Base-by-base conservation (phyloP, 2,888 invertebrate genomes). In the Deilephila porcellus region DNA sequence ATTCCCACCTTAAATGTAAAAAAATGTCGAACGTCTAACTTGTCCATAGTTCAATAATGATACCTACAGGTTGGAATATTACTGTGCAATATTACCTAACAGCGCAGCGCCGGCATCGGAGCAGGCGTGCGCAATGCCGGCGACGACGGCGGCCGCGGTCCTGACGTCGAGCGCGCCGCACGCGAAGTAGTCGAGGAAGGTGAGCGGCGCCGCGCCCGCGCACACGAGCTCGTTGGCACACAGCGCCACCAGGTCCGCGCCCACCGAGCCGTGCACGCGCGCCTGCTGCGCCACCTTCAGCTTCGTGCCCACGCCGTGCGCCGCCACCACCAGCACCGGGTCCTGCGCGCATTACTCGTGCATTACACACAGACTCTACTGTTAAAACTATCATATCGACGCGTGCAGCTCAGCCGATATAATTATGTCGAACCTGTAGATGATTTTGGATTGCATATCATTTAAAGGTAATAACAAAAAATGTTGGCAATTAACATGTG, bases 231-330 rank as follows among this genome's bases (percentile, higher is more conserved):
- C 99, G 93, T 99, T 99, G 7, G 98, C 99, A 87, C 99, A 99
- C 99, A 99, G 99, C 14, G 99, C 99, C 2, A 99, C 99, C 75
- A 99, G 95, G 93, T 99, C 99, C 75, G 98, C 96, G 56, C 99
- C 99, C 76, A 99, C 97, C 0, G 97, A 97, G 76, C 95, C 93
- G 90, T 99, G 98, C 17, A 96, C 95, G 73, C 96, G 96, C 77
- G 96, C 96, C 81, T 96, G 96, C 88, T 98, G 97, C 0, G 99
- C 99, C 76, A 98, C 97, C 95, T 98, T 98, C 14, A 99, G 95
- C 90, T 99, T 99, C 0, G 99, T 99, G 71, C 99, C 99, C 25
- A 99, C 99, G n/a, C 99, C 99, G 93, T 99, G 99, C 0, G 99
- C 98, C 0, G 99, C 99, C 62, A 99, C 96, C 0, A 99, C 98